Evolutionary conservation across 2,888 invertebrate species (phyloP).

Genomic region (Tuta absoluta): DNA sequence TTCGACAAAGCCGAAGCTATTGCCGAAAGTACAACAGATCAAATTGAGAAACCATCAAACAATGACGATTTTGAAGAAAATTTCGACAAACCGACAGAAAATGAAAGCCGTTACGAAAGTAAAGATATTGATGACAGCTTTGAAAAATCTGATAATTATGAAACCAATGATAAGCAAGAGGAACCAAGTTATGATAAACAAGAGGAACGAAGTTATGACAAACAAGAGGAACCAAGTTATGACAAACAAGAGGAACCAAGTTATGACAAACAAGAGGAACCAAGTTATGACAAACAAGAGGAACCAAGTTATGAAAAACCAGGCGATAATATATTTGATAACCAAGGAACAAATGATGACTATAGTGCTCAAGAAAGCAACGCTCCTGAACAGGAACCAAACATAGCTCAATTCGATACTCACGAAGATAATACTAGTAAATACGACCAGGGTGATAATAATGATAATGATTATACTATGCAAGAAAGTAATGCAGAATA

Average conservation of each 20-base stretch:
- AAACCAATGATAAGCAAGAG: background rate
- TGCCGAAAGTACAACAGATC: background rate
- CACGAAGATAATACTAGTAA: conserved; percentile 11
- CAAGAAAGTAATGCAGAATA: conserved; percentile 11
- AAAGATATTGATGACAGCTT: background rate
- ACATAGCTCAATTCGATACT: background rate
- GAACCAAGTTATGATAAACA: conserved; percentile 11
- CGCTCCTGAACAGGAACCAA: background rate
- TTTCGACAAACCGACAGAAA: background rate
- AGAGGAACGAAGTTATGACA: background rate
- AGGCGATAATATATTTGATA: background rate
- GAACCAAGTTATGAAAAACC: background rate
- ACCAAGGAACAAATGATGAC: background rate
- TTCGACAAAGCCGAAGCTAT: background rate
- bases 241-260: background rate
- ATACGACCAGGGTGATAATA: conserved; percentile 12
- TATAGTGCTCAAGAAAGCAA: background rate
- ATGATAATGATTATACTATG: background rate
- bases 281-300: conserved; percentile 4
- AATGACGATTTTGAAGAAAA: background rate
- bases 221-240: background rate
- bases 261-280: background rate
- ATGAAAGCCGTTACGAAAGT: background rate
- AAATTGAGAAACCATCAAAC: background rate
- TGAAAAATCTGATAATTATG: conserved; percentile 16